Evolutionary conservation across 2,888 invertebrate species (phyloP), one percentile per base, ranked within the genome.

Genomic region (Drosophila buzzatii): DNA sequence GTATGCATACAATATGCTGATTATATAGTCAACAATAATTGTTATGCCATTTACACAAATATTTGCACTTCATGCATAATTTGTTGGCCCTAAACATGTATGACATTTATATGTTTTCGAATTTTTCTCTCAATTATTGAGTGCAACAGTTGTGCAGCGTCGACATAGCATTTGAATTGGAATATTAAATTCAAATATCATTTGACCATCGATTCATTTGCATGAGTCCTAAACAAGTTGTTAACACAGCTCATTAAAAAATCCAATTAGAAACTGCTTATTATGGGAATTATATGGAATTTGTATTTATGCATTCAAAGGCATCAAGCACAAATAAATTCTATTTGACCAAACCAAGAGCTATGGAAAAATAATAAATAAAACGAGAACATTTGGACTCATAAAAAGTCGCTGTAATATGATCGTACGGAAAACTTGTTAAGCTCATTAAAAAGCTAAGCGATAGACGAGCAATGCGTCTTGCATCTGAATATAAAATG

Each of bases 21-120:
- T 76, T 80, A 62, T 76, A 58, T 44, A 76, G 77, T 77, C 77
- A 76, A 77, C 56, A 81, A 76, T 68, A 68, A 81, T 65, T 78
- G 78, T 72, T 59, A 53, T 65, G 64, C 31, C 81, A 56, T 65
- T 81, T 68, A 72, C 58, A 68, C 81, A 81, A 76, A 78, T 76
- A 72, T 77, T 72, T 81, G 53, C 18, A 51, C 44, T 61, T 52
- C 45, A 61, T 70, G 62, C 49, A 75, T 75, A 77, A 79, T 70
- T 79, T 63, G 52, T 45, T 44, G 31, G n/a, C 9, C 39, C 51
- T 51, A 62, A 77, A 47, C 56, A 56, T 60, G 33, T 71, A 45
- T 27, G 35, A 27, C 44, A 35, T 44, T 14, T 62, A 55, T 55
- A 23, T 20, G 3, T 27, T 20, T 27, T 12, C 2, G 10, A 16